Conservation (phyloP, 35 echinoderm and acorn worm genomes). For the Heliocidaris tuberculata region DNA sequence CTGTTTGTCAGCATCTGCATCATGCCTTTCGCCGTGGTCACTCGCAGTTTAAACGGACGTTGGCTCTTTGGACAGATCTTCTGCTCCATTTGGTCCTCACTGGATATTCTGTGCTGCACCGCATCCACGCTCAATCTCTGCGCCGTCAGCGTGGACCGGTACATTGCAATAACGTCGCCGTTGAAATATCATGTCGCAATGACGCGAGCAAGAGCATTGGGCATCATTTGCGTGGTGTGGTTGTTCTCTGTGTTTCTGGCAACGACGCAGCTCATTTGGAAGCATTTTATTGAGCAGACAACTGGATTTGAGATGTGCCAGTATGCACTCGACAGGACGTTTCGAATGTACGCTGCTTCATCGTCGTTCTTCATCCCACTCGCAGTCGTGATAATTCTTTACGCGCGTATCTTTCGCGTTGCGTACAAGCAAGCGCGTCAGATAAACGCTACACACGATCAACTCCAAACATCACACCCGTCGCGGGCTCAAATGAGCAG, state of each 20-base stretch:
- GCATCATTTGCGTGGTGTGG: conserved; percentile 66
- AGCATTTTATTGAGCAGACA: conserved; percentile 49
- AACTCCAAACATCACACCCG: conserved; percentile 27
- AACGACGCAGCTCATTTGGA: conserved; percentile 69
- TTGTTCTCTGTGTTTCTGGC: conserved; percentile 62
- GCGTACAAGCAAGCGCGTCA: conserved; percentile 67
- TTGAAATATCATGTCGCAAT: conserved; percentile 62
- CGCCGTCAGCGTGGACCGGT: conserved; percentile 64
- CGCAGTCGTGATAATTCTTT: conserved; percentile 63
- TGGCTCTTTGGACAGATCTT: conserved; percentile 72
- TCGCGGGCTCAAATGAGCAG: conserved; percentile 31
- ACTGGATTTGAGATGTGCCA: conserved; percentile 51
- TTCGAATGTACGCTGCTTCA: conserved; percentile 58
- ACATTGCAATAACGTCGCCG: conserved; percentile 67
- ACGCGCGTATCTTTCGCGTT: conserved; percentile 58
- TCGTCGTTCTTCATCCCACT: conserved; percentile 72
- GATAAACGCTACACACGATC: conserved; percentile 50
- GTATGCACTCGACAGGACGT: conserved; percentile 50
- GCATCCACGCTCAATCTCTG: conserved; percentile 81
- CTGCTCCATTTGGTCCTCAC: conserved; percentile 72
- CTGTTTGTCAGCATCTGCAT: conserved; percentile 62
- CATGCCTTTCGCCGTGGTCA: conserved; percentile 63
- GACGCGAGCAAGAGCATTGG: conserved; percentile 53
- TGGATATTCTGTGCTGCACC: conserved; percentile 78
- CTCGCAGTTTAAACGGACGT: conserved; percentile 41